phyloP scores from a whole-genome alignment of 2,797 vertebrate genomes.

The Arnoldichthys spilopterus region DNA sequence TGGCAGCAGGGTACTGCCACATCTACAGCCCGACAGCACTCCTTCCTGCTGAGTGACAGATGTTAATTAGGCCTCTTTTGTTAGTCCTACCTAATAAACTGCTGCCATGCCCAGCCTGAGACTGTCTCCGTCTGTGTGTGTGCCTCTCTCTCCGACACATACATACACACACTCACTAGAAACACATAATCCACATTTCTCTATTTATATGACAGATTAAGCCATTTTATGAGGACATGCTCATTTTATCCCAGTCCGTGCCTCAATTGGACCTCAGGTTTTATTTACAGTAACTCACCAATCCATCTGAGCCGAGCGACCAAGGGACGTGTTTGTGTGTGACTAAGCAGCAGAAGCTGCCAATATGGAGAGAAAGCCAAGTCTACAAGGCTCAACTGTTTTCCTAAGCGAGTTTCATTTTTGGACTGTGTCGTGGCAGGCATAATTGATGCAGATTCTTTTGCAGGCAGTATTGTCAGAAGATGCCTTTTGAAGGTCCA shows the following conservation, averaged over 20 bases:
- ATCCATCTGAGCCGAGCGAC: not conserved
- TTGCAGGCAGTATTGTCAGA: not conserved
- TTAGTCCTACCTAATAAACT: conserved; percentile 48
- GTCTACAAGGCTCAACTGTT: conserved; percentile 1
- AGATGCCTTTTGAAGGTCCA: not conserved
- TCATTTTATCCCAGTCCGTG: not conserved
- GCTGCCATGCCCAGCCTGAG: conserved; percentile 50
- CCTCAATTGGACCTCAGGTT: not conserved
- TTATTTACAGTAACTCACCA: conserved; percentile 5
- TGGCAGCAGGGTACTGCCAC: conserved; percentile 57
- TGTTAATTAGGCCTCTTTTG: conserved; percentile 57
- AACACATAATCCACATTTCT: conserved; percentile 14
- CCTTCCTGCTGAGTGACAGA: conserved; percentile 61
- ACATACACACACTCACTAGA: not conserved
- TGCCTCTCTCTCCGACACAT: not conserved
- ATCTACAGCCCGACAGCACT: conserved; percentile 49
- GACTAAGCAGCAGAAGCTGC: not conserved
- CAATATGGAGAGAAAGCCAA: conserved; percentile 5
- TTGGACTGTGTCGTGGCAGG: not conserved
- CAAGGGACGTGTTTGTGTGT: not conserved
- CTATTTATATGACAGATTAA: not conserved
- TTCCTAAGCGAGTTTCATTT: not conserved
- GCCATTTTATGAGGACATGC: conserved; percentile 1
- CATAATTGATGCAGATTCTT: conserved; percentile 2
- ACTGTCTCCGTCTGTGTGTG: conserved; percentile 30